Conservation (phyloP, 2,113 vertebrate genomes). For the Tor tambroides region DNA sequence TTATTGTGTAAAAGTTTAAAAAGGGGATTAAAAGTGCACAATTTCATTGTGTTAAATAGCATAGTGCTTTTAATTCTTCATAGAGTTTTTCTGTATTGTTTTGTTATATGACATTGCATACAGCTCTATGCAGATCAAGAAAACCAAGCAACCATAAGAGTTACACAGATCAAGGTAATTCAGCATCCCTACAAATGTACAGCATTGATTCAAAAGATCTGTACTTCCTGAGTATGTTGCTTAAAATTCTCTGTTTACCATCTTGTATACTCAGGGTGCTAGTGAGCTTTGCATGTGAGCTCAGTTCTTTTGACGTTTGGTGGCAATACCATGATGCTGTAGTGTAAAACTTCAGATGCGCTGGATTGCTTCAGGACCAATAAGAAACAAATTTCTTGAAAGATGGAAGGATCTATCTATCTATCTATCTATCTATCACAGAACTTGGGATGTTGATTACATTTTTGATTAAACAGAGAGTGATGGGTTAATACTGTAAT, state of each 20-base stretch:
- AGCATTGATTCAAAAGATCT: constrained; percentile 29
- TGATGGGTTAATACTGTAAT: constrained; percentile 62
- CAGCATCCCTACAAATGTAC: constrained; percentile 41
- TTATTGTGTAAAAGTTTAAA: constrained; percentile 35
- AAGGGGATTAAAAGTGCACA: constrained; percentile 31
- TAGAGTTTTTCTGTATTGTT: constrained; percentile 25
- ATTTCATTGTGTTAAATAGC: constrained; percentile 18
- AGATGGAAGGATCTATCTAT: not conserved
- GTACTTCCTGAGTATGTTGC: constrained; percentile 28
- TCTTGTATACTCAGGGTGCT: constrained; percentile 44
- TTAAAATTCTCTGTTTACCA: constrained; percentile 45
- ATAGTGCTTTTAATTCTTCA: constrained; percentile 35
- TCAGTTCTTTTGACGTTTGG: constrained; percentile 22
- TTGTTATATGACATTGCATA: constrained; percentile 22
- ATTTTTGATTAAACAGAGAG: constrained; percentile 18
- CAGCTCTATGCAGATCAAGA: constrained; percentile 44
- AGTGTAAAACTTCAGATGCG: constrained; percentile 11
- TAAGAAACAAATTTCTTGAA: constrained; percentile 2
- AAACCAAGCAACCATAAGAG: constrained; percentile 30
- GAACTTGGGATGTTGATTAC: constrained; percentile 1
- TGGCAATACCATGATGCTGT: constrained; percentile 22
- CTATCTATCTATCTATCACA: not conserved
- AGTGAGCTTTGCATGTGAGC: constrained; percentile 52
- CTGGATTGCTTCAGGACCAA: constrained; percentile 34
- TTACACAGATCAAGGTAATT: not conserved